Base-by-base conservation (phyloP, 1,140 invertebrate genomes). In the Vollenhovia emeryi region DNA sequence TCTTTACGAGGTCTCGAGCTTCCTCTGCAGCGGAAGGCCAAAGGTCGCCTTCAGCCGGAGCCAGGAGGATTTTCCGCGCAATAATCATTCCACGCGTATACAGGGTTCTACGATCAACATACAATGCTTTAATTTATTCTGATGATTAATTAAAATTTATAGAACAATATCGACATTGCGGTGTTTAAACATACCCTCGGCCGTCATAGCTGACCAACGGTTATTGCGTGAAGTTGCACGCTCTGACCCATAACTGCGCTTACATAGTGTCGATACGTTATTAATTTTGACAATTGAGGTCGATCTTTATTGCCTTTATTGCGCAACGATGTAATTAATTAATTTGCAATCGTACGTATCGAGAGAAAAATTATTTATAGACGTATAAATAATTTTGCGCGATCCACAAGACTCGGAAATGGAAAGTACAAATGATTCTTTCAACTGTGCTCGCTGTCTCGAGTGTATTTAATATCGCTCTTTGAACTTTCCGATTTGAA, bases 1-100 rank as follows among this genome's bases (percentile, higher is more conserved):
- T 71, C 36, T 71, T 82, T 71, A 73, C 13, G 52, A 73, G n/a
- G 11, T 73, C 43, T 71, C 66, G 66, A 43, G 78, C 57, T 82
- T 82, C 24, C 50, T n/a, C n/a, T 71, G 11, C 11, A 57, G 11
- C 27, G 60, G 66, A 82, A 82, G 50, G 78, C n/a, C 50, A 82
- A 73, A 82, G 66, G 78, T 82, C 66, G 50, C 8, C 45, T n/a
- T 30, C 24, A 9, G 64, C 59, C 43, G 60, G 60, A 80, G 21
- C 30, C 24, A 40, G 33, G 8, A 71, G 59, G 78, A 73, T 73
- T 73, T 73, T 73, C 18, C 50, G 24, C 36, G 36, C 78, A 57
- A 73, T 73, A 45, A 73, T 73, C n/a, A 82, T 71, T 71, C 3
- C 13, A 36, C n/a, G 24, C 33, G 45, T 59, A 73, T 33, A 43